A percentile compares a stretch with the other conserved stretches of the same genome.
Conservation (phyloP, 2,113 vertebrate genomes). For the Oostethus manadensis region DNA sequence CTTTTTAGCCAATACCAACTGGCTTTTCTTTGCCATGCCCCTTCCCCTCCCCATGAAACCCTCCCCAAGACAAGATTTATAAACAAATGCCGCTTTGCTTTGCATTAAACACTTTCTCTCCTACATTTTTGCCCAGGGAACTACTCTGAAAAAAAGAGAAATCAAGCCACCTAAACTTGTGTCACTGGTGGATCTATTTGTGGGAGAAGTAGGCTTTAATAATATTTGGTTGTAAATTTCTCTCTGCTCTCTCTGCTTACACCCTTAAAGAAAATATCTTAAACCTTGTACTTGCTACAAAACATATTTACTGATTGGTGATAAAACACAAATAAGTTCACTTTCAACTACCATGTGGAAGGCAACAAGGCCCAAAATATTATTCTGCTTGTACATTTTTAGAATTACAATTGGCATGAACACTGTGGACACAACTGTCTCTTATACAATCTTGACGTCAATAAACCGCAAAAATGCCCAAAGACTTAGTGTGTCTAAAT, state of each 20-base stretch:
- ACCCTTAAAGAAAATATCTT: constrained; percentile 14
- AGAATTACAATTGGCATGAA: background rate
- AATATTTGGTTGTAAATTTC: constrained; percentile 77
- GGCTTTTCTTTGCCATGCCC: constrained; percentile 42
- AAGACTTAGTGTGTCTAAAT: background rate
- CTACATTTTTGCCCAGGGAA: constrained; percentile 15
- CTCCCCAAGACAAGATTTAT: constrained; percentile 65
- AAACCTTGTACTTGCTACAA: background rate
- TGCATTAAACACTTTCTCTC: constrained; percentile 54
- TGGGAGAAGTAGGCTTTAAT: constrained; percentile 75
- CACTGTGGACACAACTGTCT: background rate
- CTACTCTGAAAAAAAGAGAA: constrained; percentile 34
- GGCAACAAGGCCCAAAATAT: background rate
- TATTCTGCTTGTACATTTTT: background rate
- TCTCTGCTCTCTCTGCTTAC: constrained; percentile 33
- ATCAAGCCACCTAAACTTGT: constrained; percentile 72
- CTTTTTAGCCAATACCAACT: constrained; percentile 47
- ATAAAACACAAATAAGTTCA: background rate
- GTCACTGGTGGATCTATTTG: constrained; percentile 72
- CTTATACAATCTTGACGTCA: background rate
- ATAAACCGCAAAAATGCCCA: constrained; percentile 3
- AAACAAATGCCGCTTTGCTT: constrained; percentile 47
- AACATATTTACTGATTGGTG: background rate
- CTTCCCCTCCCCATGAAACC: constrained; percentile 41
- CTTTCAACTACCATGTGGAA: background rate